Evolutionary conservation across 2,113 vertebrate species (phyloP).

Genomic region (Anseranas semipalmata): DNA sequence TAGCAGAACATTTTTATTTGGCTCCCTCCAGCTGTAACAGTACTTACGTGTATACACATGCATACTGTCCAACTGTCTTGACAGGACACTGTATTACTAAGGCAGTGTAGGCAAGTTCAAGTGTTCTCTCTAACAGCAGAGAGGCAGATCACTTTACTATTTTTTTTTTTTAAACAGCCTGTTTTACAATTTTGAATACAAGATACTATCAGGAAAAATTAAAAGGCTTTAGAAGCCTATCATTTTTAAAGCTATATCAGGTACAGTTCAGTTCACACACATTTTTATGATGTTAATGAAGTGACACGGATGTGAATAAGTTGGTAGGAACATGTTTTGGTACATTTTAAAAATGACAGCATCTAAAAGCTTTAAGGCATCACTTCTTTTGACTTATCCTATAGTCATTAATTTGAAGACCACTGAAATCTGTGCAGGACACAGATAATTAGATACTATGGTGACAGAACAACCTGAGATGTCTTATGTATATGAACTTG

Average conservation of each 20-base stretch:
- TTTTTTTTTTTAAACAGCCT: background rate
- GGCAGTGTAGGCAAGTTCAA: background rate
- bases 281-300: background rate
- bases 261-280: background rate
- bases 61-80: background rate
- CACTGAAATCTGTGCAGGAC: background rate
- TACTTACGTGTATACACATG: background rate
- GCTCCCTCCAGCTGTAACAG: background rate
- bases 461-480: background rate
- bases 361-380: background rate
- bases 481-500: background rate
- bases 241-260: background rate
- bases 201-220: background rate
- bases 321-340: background rate
- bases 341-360: background rate
- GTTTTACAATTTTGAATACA: background rate
- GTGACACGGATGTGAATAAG: background rate
- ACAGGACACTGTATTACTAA: background rate
- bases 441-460: background rate
- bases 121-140: background rate
- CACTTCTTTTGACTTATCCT: background rate
- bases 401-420: background rate
- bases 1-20: background rate
- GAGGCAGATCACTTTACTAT: background rate
- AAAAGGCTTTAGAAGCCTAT: background rate